These are phyloP conservation scores for Anoncus sp. DNA, from an alignment of 2,888 invertebrate genomes.

Conservation along the genomic window DNA sequence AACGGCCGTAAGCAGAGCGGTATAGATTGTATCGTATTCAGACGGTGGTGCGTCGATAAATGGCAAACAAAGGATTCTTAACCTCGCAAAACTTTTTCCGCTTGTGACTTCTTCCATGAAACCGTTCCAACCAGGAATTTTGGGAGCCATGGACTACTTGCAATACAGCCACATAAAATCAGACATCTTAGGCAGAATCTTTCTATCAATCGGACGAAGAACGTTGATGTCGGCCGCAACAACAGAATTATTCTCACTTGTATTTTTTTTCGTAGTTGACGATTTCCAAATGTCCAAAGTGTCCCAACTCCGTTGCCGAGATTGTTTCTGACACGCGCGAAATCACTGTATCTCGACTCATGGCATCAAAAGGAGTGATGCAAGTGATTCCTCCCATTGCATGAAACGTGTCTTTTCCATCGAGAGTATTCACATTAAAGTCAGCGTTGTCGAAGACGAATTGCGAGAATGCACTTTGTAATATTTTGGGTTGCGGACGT, in stretches of 20 bases:
- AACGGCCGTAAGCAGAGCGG: conserved; percentile 47
- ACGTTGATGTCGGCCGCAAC: conserved; percentile 11
- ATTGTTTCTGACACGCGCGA: conserved; percentile 9
- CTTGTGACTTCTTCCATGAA: conserved; percentile 74
- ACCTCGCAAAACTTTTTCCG: conserved; percentile 63
- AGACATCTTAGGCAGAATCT: conserved; percentile 34
- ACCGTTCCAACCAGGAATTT: conserved; percentile 77
- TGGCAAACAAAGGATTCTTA: conserved; percentile 57
- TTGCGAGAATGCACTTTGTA: conserved; percentile 26
- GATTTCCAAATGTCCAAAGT: conserved; percentile 15
- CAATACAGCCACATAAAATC: conserved; percentile 73
- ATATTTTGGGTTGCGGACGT: conserved; percentile 27
- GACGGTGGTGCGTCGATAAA: conserved; percentile 62
- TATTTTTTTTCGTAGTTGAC: background rate
- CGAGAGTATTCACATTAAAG: conserved; percentile 20
- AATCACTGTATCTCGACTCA: background rate
- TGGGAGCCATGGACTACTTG: conserved; percentile 71
- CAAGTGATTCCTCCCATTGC: conserved; percentile 32
- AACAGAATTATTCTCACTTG: background rate
- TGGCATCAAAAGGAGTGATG: conserved; percentile 26
- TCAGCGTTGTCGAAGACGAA: conserved; percentile 40
- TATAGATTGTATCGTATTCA: conserved; percentile 58
- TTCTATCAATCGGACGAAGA: conserved; percentile 24
- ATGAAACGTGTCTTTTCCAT: conserved; percentile 33
- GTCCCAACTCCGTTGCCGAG: conserved; percentile 25